A percentile compares a stretch with the other conserved stretches of the same genome.
phyloP scores from a whole-genome alignment of 2,113 vertebrate genomes.

The Leptobrachium leishanense region DNA sequence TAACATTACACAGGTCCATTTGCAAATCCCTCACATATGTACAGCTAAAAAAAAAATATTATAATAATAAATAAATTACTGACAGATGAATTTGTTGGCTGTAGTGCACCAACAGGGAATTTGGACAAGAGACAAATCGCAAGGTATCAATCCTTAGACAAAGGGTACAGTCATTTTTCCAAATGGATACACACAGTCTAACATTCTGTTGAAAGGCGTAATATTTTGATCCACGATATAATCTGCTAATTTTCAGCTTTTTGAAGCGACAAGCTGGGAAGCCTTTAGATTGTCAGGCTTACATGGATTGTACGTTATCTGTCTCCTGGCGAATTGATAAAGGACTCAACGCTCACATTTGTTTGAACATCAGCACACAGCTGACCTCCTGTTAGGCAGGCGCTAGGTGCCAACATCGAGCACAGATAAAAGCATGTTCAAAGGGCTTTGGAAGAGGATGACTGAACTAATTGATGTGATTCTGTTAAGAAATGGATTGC shows the following conservation, averaged over 20 bases:
- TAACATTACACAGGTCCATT: too few relatives aligned
- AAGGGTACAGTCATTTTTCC: constrained; percentile 1
- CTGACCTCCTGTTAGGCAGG: constrained; percentile 43
- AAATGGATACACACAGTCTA: constrained; percentile 4
- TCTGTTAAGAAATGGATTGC: constrained; percentile 22
- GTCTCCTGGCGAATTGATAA: constrained; percentile 40
- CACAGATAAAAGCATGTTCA: constrained; percentile 45
- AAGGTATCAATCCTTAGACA: constrained; percentile 5
- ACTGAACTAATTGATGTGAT: constrained; percentile 31
- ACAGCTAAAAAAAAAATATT: too few relatives aligned
- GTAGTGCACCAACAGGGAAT: not conserved
- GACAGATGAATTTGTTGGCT: not conserved
- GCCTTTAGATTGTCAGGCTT: constrained; percentile 37
- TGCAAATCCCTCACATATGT: too few relatives aligned
- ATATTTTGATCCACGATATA: constrained; percentile 43
- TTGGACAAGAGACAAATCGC: not conserved
- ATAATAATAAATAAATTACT: not conserved
- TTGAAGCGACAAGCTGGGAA: constrained; percentile 37
- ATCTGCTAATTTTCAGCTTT: constrained; percentile 38
- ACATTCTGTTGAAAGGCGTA: constrained; percentile 1
- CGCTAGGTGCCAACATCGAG: constrained; percentile 29
- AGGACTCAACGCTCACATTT: constrained; percentile 30
- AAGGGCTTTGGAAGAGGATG: constrained; percentile 41
- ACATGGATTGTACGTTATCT: constrained; percentile 37
- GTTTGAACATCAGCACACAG: constrained; percentile 37